Evolutionary conservation across 2,797 vertebrate genomes (phyloP).

Genomic region (Neopelma chrysocephalum): DNA sequence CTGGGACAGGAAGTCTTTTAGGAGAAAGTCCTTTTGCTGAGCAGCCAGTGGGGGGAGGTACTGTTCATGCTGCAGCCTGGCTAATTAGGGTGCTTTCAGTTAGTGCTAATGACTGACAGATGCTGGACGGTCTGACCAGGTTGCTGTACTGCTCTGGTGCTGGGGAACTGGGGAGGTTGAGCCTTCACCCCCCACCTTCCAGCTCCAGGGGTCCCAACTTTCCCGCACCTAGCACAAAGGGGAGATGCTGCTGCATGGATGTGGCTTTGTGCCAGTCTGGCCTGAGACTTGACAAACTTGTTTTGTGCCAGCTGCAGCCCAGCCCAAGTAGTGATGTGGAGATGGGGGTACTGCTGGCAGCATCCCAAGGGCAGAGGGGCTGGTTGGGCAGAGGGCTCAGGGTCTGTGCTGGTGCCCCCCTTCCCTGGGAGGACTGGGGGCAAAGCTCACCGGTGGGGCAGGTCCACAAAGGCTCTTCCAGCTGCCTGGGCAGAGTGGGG

Average conservation of each 20-base stretch:
- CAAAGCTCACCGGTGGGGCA: neutral
- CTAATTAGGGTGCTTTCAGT: neutral
- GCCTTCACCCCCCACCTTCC: neutral
- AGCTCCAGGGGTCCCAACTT: neutral
- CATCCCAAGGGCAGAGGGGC: neutral
- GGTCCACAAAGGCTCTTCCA: neutral
- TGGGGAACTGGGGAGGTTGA: neutral
- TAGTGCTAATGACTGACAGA: neutral
- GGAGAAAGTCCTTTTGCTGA: neutral
- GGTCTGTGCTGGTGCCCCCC: accelerated
- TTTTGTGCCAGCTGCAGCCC: neutral
- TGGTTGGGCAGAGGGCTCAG: accelerated
- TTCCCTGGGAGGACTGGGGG: neutral
- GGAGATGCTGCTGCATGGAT: neutral
- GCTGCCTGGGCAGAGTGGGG: accelerated
- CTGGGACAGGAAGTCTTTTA: neutral
- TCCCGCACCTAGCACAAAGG: neutral
- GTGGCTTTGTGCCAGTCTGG: neutral
- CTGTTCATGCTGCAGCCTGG: neutral
- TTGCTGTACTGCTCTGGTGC: neutral
- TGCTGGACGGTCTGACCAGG: neutral
- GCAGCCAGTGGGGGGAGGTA: neutral
- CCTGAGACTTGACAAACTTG: neutral
- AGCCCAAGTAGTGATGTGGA: accelerated
- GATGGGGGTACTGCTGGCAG: neutral